phyloP scores from a whole-genome alignment of 92 coral and sea anemone genomes.

The Parazoanthus darwini region DNA sequence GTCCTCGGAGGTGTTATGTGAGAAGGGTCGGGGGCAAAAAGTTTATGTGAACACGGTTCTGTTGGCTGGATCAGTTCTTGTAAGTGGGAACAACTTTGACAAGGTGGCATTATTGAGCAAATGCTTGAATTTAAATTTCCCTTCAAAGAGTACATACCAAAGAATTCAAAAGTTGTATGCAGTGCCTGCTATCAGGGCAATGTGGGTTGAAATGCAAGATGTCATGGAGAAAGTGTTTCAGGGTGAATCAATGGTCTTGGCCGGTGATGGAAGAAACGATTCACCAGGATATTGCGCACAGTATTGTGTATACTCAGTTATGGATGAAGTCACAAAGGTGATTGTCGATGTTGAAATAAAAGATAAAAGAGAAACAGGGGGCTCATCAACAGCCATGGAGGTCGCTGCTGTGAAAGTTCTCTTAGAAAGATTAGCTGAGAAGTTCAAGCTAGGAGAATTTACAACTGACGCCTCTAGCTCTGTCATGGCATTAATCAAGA shows the following conservation, averaged over 20 bases:
- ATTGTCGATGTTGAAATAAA: slow-evolving; percentile 37
- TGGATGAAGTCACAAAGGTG: slow-evolving; percentile 46
- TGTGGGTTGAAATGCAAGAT: slow-evolving; percentile 22
- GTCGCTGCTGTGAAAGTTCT: slow-evolving; percentile 39
- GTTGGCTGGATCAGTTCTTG: slow-evolving; percentile 49
- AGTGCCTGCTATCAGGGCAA: slow-evolving; percentile 11
- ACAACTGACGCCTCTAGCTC: slow-evolving; percentile 57
- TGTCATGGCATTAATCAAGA: slow-evolving; percentile 54
- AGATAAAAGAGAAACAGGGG: slow-evolving; percentile 51
- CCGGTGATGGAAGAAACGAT: slow-evolving; percentile 52
- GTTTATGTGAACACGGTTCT: slow-evolving; percentile 45
- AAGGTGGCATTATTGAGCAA: slow-evolving; percentile 24
- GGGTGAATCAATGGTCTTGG: slow-evolving; percentile 22
- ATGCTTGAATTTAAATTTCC: slow-evolving; percentile 18
- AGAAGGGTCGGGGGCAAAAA: slow-evolving; percentile 52
- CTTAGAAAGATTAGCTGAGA: slow-evolving; percentile 34
- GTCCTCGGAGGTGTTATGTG: slow-evolving; percentile 45
- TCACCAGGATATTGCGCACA: slow-evolving; percentile 37
- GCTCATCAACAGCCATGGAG: slow-evolving; percentile 53
- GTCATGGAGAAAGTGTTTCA: slow-evolving; percentile 3
- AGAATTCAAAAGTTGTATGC: slow-evolving; percentile 38
- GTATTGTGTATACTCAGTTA: slow-evolving; percentile 42
- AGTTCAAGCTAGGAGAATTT: slow-evolving; percentile 41
- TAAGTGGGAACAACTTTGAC: slow-evolving; percentile 30
- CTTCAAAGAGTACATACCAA: slow-evolving; percentile 17